Base-by-base conservation (phyloP, 2,888 invertebrate genomes). In the Trachelus stipa region DNA sequence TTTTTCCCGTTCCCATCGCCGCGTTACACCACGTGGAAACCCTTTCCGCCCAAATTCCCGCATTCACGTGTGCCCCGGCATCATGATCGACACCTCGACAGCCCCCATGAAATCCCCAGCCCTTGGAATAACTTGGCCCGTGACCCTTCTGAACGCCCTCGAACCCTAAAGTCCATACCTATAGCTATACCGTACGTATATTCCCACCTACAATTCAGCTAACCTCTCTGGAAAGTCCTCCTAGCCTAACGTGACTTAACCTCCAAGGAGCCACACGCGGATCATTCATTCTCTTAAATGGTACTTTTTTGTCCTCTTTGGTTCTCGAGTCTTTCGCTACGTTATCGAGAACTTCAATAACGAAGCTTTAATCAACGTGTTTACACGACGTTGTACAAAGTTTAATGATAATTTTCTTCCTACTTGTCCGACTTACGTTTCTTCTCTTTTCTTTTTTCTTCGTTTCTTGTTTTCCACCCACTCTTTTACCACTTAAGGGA, bases 1-100 rank as follows among this genome's bases (percentile, higher is more conserved):
- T 83, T 79, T 79, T 81, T 79, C 34, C 74, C 34, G 31, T 34
- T 34, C 37, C 74, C 34, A 11, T 34, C 35, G 23, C 30, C 34
- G 15, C 74, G 35, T 37, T 34, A 33, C 74, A 30, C 30, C 74
- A 23, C 33, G 37, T 77, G 71, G 34, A 75, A 68, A 74, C 71
- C 33, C 74, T 74, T 56, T 74, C 77, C 35, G 69, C 68, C 73
- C 56, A 35, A 35, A 76, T 31, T 68, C 71, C 71, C 56, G 9
- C 23, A 56, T 56, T 56, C 56, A 56, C 34, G 34, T 75, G 75
- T 31, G 69, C 56, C 76, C 73, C 12, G 30, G 31, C 40, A 37
- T 73, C 12, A 33, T 76, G 23, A 23, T 37, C 73, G 76, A 73
- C 73, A 73, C 73, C 73, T 76, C 76, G 76, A 76, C 76, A 73